Percentiles rank a stretch among this genome's conserved stretches.
Conservation (phyloP, 2,888 invertebrate genomes). For the Copidosoma aretas region DNA sequence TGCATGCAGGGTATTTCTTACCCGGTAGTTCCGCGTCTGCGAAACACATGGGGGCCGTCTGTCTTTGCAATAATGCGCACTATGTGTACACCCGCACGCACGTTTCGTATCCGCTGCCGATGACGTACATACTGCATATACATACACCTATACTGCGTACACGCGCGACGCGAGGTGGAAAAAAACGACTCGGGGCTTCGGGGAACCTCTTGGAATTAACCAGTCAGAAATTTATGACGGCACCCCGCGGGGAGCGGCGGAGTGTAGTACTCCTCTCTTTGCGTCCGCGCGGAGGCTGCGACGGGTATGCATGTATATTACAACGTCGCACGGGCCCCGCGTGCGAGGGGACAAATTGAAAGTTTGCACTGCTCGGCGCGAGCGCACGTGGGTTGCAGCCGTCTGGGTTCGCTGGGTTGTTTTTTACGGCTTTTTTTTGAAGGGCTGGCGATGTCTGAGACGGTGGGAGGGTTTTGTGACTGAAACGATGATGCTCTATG, state of each 20-base stretch:
- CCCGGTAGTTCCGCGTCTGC: conserved; percentile 17
- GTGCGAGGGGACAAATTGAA: conserved; percentile 30
- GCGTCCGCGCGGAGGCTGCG: neutral
- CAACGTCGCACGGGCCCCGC: too few relatives aligned
- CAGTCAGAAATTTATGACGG: conserved; percentile 38
- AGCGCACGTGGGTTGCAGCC: too few relatives aligned
- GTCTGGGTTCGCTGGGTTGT: neutral
- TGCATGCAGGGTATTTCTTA: conserved; percentile 4
- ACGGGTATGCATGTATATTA: too few relatives aligned
- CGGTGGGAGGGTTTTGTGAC: too few relatives aligned
- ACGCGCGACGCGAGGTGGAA: neutral
- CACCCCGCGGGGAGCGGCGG: neutral
- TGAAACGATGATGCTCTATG: too few relatives aligned
- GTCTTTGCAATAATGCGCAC: too few relatives aligned
- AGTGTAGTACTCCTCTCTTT: neutral
- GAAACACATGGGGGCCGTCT: conserved; percentile 25
- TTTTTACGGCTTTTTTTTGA: neutral
- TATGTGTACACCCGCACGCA: too few relatives aligned
- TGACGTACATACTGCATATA: too few relatives aligned
- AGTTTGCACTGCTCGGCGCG: conserved; percentile 1
- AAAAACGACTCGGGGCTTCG: neutral
- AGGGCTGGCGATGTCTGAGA: too few relatives aligned
- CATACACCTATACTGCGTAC: too few relatives aligned
- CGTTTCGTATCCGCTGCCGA: too few relatives aligned
- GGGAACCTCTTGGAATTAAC: conserved; percentile 29